Evolutionary conservation across 2,113 vertebrate species (phyloP).

Genomic region (Elephas maximus): DNA sequence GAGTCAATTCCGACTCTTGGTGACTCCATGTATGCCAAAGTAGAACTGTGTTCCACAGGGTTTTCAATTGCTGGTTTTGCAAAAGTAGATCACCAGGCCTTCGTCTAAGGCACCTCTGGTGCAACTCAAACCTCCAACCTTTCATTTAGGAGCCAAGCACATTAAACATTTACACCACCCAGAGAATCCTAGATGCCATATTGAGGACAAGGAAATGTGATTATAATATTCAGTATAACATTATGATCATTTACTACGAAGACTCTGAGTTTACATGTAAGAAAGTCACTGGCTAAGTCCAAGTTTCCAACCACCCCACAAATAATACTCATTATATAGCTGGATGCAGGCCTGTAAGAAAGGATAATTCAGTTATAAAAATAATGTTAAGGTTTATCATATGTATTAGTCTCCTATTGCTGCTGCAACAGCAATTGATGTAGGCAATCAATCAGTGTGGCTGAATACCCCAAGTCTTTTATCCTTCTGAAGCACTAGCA

Average conservation of each 20-base stretch:
- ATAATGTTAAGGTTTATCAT: not conserved
- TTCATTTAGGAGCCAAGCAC: not conserved
- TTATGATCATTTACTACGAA: not conserved
- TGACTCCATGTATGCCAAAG: not conserved
- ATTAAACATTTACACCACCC: not conserved
- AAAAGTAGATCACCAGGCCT: not conserved
- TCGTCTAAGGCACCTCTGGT: not conserved
- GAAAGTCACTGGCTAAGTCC: not conserved
- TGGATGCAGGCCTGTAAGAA: not conserved
- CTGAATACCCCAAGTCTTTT: not conserved
- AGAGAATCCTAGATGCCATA: not conserved
- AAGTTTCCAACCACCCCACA: constrained; percentile 19
- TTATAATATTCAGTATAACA: not conserved
- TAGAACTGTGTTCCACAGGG: not conserved
- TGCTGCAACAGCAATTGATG: not conserved
- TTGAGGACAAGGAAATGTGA: not conserved
- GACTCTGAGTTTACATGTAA: not conserved
- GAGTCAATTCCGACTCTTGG: not conserved
- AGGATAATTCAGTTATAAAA: constrained; percentile 37
- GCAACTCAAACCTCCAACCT: not conserved
- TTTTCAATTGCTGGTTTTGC: not conserved
- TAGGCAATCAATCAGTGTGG: not conserved
- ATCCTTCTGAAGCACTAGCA: not conserved
- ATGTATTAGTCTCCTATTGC: not conserved
- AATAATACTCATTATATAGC: not conserved